Conservation (phyloP, 23 tunicate genomes). For the Halocynthia roretzi region DNA sequence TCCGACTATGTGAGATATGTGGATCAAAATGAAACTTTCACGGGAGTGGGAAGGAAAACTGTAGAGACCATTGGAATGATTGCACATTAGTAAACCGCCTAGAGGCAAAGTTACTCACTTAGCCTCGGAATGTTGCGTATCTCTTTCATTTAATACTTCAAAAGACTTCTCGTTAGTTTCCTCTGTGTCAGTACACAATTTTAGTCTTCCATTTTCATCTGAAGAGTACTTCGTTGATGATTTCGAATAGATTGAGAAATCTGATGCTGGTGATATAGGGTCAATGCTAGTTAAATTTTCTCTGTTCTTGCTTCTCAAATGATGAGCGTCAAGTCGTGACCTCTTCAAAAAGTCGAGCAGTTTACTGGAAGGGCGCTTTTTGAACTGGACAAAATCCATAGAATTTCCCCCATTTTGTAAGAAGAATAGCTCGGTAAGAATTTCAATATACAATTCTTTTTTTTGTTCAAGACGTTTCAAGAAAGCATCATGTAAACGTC, state of each 20-base stretch:
- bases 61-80: too few relatives aligned
- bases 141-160: too few relatives aligned
- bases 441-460: constrained; percentile 28
- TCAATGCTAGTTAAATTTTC: constrained; percentile 5
- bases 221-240: background rate
- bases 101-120: background rate
- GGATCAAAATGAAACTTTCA: too few relatives aligned
- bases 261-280: constrained; percentile 16
- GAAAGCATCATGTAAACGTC: too few relatives aligned
- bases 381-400: constrained; percentile 58
- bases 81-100: background rate
- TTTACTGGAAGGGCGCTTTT: constrained; percentile 73
- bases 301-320: background rate
- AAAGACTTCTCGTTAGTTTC: background rate
- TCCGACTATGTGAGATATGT: too few relatives aligned
- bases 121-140: too few relatives aligned
- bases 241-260: background rate
- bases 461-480: background rate
- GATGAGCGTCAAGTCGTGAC: constrained; percentile 23
- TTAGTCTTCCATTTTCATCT: background rate
- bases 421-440: constrained; percentile 67
- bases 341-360: constrained; percentile 29
- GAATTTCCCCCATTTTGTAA: constrained; percentile 86
- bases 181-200: background rate
- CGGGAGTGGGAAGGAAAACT: too few relatives aligned